Evolutionary conservation across 2,113 vertebrate species (phyloP), one percentile per base, ranked within the genome.

Genomic region (Syrrhaptes paradoxus): DNA sequence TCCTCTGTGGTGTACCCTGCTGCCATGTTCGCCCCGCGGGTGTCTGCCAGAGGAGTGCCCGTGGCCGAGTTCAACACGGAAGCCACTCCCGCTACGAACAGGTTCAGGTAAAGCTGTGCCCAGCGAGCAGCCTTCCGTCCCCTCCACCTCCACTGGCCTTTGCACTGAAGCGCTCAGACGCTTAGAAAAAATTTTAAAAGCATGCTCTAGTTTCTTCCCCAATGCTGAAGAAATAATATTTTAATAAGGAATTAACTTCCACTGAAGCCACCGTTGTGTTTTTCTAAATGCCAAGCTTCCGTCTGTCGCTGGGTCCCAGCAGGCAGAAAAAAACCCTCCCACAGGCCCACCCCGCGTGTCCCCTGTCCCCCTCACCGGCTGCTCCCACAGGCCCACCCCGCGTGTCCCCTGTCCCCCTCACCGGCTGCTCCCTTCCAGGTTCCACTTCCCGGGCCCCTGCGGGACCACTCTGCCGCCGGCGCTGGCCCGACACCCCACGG

Each of bases 1-100:
- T 99, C 99, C 48, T 99, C 99, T 0, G 97, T 99, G 51, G 99
- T 99, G 80, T 99, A 99, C 95, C 99, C 99, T 5, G 99, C 99
- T 0, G 99, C 99, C 48, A 99, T 99, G 98, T 99, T 99, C 85
- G 99, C 98, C 22, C 99, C 99, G 2, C 99, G 99, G 93, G 99
- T 99, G 43, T 99, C 99, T 0, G 98, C 98, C 85, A 98, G 99
- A 65, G 99, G 99, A 2, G 95, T 99, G 55, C 99, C 99, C 0
- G 99, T 99, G 58, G 99, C 99, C 0, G 99, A 99, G 78, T 99
- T 99, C 82, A 99, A 99, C 97, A 98, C 80, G 72, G 96, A 97
- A 31, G 83, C 96, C n/a, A 99, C 99, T 54, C 98, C 98, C 3
- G 99, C 98, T 81, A 98, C 99, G 0, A 88, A 97, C 43, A 98